A percentile compares a stretch with the other conserved stretches of the same genome.
phyloP scores from a whole-genome alignment of 2,797 vertebrate genomes.

The Poeciliopsis presidionis region DNA sequence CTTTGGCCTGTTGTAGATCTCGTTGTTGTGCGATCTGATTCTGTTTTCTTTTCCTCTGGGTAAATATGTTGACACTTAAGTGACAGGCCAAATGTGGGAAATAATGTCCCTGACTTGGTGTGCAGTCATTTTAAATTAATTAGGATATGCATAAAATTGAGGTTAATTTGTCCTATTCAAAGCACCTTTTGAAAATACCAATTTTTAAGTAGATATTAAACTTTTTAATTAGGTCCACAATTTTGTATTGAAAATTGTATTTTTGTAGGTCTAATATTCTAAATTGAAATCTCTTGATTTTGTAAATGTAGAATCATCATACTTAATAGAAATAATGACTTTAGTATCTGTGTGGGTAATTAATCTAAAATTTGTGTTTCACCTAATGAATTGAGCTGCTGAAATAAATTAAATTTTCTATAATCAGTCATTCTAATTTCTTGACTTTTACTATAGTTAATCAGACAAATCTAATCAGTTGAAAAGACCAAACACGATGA shows the following conservation, averaged over 20 bases:
- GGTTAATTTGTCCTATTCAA: neutral
- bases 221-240: neutral
- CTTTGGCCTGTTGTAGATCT: no score
- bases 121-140: neutral
- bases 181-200: neutral
- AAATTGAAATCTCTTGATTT: neutral
- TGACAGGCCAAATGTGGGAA: neutral
- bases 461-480: neutral
- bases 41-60: no score
- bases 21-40: no score
- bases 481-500: neutral
- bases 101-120: neutral
- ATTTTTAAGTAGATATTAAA: neutral
- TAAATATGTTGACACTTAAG: neutral
- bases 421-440: neutral
- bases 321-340: neutral
- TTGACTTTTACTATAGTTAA: neutral
- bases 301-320: neutral
- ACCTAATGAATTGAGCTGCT: neutral
- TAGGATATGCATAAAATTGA: neutral
- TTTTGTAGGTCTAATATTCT: neutral
- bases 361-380: neutral
- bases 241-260: neutral
- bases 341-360: neutral
- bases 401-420: neutral